Evolutionary conservation across 2,113 vertebrate species (phyloP), one percentile per base, ranked within the genome.

Genomic region (Aptenodytes patagonicus): DNA sequence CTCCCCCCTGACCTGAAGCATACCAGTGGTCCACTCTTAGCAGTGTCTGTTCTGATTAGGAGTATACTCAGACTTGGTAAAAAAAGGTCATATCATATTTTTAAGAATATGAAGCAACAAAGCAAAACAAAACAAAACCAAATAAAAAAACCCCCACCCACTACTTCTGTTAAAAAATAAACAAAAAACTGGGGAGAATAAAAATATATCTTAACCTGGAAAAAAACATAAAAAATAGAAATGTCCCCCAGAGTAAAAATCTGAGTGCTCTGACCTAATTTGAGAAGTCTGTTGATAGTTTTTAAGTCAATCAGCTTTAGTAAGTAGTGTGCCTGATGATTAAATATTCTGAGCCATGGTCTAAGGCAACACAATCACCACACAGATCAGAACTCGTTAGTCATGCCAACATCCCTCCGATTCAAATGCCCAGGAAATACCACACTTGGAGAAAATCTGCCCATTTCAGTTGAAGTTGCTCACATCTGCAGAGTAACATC

Each of bases 351-450:
- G 75, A 95, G 82, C 95, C 93, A 95, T 3, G 13, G 75, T 93
- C 88, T 81, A 81, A 96, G 82, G 68, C 95, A 93, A 90, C 87
- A 96, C 91, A 97, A 93, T 94, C 84, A 49, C 75, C 68, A 90
- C 93, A 93, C 79, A 94, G 95, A 94, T 89, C 83, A 92, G 91
- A 95, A 87, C 69, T 93, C 83, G 66, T 94, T 92, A 89, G 86
- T 79, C 90, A 96, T 92, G 90, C 92, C 94, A 96, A 65, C 79
- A 95, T 80, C 95, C 78, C 87, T 94, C 55, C 0, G 2, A 80
- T 57, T 90, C 77, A 84, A 89, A 95, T 82, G 77, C 88, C 72
- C 95, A 97, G 97, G 96, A 97, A 97, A 95, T 90, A 36, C 76
- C 57, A 2, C 85, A 89, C 64, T 96, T 87, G 83, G 83, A 84